phyloP scores from a whole-genome alignment of 2,888 invertebrate species.

The Caenorhabditis angaria region DNA sequence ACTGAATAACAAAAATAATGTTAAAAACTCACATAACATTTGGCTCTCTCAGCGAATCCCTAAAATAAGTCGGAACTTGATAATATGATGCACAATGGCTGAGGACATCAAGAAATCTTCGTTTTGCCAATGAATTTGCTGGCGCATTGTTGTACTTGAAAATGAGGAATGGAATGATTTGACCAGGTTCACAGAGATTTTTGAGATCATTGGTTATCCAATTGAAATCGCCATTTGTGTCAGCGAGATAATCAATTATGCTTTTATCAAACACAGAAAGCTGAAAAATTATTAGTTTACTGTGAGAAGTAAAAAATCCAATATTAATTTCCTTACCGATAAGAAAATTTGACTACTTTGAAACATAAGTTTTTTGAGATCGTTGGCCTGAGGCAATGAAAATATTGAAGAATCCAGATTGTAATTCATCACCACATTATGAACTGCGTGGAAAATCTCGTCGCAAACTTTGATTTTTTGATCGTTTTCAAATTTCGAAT shows the following conservation, averaged over 20 bases:
- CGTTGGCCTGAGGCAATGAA: not conserved
- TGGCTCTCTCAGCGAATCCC: not conserved
- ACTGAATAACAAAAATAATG: not conserved
- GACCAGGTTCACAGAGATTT: not conserved
- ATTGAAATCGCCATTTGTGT: not conserved
- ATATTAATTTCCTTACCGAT: not conserved
- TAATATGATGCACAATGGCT: not conserved
- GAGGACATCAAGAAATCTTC: not conserved
- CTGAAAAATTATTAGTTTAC: not conserved
- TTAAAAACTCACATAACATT: constrained; percentile 1
- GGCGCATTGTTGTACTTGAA: not conserved
- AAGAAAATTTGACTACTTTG: not conserved
- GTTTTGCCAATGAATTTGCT: not conserved
- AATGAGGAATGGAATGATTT: not conserved
- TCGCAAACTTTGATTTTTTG: not conserved
- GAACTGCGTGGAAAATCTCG: not conserved
- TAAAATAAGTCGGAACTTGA: not conserved
- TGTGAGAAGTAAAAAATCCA: not conserved
- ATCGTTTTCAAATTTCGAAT: not conserved
- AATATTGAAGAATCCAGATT: not conserved
- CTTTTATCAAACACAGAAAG: not conserved
- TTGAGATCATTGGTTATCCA: constrained; percentile 3
- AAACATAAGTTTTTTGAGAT: constrained; percentile 1
- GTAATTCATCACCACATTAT: constrained; percentile 8
- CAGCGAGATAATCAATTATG: constrained; percentile 7